Percentiles rank a stretch among this genome's conserved stretches.
Evolutionary conservation across 2,797 vertebrate species (phyloP).

Genomic region (Anguilla marmorata): DNA sequence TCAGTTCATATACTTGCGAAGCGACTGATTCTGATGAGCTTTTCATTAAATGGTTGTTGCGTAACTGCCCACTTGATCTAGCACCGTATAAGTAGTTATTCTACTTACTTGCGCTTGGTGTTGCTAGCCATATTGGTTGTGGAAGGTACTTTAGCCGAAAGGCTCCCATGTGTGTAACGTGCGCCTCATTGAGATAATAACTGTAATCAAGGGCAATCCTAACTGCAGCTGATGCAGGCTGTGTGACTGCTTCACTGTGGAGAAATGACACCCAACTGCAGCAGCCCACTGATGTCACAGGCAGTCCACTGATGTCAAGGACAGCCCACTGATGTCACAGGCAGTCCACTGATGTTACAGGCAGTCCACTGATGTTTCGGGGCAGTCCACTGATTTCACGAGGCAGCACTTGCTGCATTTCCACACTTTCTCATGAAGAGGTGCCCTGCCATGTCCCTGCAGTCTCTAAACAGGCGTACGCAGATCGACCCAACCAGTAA

Average conservation of each 20-base stretch:
- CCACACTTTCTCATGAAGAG: background rate
- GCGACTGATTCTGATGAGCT: no score
- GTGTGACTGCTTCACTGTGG: background rate
- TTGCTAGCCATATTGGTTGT: no score
- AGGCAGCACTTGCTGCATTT: background rate
- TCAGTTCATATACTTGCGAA: no score
- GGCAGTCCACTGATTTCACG: background rate
- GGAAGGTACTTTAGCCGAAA: no score
- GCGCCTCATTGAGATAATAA: no score
- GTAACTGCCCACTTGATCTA: no score
- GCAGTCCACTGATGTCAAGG: background rate
- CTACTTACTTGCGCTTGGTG: no score
- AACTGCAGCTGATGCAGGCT: background rate
- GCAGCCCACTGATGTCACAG: background rate
- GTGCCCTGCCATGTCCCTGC: background rate
- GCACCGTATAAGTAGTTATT: no score
- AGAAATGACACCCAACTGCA: background rate
- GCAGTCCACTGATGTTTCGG: background rate
- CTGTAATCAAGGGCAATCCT: background rate
- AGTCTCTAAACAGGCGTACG: background rate
- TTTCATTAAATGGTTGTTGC: no score
- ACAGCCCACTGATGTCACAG: background rate
- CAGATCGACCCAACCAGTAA: background rate
- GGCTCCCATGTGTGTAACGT: no score
- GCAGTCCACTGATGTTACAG: background rate